A percentile compares a stretch with the other conserved stretches of the same genome.
Evolutionary conservation across 1,140 invertebrate species (phyloP).

Genomic region (Zaprionus ornatus): DNA sequence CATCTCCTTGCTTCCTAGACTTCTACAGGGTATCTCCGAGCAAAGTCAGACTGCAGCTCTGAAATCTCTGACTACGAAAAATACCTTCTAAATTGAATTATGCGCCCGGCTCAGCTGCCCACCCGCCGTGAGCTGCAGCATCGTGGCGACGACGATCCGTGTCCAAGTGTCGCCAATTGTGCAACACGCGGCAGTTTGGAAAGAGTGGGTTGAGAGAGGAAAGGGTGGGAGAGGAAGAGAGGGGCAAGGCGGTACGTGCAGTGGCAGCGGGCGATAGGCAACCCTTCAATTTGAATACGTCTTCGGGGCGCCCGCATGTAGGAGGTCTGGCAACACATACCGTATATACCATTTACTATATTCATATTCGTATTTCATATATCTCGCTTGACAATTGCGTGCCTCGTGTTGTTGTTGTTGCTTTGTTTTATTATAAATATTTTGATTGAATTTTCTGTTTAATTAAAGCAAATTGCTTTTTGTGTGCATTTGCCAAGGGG

Average conservation of each 20-base stretch:
- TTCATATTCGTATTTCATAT: not conserved
- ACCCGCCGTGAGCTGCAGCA: conserved; percentile 24
- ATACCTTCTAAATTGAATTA: conserved; percentile 68
- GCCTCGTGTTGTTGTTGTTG: conserved; percentile 20
- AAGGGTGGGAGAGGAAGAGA: not conserved
- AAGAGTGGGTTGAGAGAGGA: not conserved
- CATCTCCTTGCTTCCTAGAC: not conserved
- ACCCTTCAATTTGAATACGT: conserved; percentile 67
- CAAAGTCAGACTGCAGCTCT: not conserved
- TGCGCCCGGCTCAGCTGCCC: conserved; percentile 24
- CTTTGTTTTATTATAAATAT: conserved; percentile 76
- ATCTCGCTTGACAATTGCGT: conserved; percentile 34
- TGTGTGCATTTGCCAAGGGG: conserved; percentile 59
- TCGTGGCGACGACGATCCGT: conserved; percentile 34
- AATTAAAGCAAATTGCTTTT: conserved; percentile 80
- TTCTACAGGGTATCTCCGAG: conserved; percentile 3
- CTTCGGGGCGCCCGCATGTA: conserved; percentile 74
- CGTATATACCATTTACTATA: conserved; percentile 6
- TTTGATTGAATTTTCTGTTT: conserved; percentile 82
- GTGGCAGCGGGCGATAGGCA: conserved; percentile 32
- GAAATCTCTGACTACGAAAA: conserved; percentile 45
- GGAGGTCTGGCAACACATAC: conserved; percentile 33
- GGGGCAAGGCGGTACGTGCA: not conserved
- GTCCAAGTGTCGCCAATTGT: conserved; percentile 70
- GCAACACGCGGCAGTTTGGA: conserved; percentile 11